Evolutionary conservation across 2,797 vertebrate genomes (phyloP).

Genomic region (Synanceia verrucosa): DNA sequence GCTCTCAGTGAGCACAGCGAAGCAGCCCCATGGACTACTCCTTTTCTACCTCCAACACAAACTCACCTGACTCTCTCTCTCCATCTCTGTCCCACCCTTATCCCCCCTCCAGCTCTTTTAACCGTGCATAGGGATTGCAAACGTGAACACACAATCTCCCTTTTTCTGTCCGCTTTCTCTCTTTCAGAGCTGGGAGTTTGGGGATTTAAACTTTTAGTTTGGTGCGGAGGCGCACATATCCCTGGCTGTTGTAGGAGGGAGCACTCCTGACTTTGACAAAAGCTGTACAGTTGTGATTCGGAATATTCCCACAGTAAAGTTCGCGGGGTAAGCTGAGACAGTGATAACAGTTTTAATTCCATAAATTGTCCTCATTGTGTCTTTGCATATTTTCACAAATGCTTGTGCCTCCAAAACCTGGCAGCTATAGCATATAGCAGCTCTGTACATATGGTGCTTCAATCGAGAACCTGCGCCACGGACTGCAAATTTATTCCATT

Average conservation of each 20-base stretch:
- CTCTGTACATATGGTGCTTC: conserved; percentile 77
- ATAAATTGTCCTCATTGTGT: conserved; percentile 62
- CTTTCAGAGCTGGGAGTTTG: conserved; percentile 41
- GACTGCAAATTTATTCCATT: conserved; percentile 74
- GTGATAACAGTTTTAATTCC: conserved; percentile 61
- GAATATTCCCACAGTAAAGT: conserved; percentile 55
- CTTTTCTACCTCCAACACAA: conserved; percentile 22
- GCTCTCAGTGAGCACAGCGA: conserved; percentile 54
- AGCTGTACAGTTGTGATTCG: conserved; percentile 53
- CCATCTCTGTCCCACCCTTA: background rate
- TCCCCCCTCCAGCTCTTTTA: conserved; percentile 18
- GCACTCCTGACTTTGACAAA: conserved; percentile 64
- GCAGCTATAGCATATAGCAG: conserved; percentile 53
- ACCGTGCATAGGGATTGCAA: conserved; percentile 37
- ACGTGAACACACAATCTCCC: conserved; percentile 39
- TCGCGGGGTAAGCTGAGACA: conserved; percentile 40
- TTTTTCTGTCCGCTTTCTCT: conserved; percentile 29
- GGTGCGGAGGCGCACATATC: conserved; percentile 55
- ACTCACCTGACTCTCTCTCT: conserved; percentile 63
- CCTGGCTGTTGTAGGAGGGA: conserved; percentile 62
- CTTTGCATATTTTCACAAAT: conserved; percentile 44
- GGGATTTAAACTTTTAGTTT: conserved; percentile 68
- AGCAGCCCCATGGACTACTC: conserved; percentile 51
- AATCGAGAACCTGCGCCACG: conserved; percentile 49
- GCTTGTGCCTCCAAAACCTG: conserved; percentile 48